These are phyloP conservation scores for Lucifuga dentata DNA, from an alignment of 2,113 vertebrate species.

Conservation along the genomic window DNA sequence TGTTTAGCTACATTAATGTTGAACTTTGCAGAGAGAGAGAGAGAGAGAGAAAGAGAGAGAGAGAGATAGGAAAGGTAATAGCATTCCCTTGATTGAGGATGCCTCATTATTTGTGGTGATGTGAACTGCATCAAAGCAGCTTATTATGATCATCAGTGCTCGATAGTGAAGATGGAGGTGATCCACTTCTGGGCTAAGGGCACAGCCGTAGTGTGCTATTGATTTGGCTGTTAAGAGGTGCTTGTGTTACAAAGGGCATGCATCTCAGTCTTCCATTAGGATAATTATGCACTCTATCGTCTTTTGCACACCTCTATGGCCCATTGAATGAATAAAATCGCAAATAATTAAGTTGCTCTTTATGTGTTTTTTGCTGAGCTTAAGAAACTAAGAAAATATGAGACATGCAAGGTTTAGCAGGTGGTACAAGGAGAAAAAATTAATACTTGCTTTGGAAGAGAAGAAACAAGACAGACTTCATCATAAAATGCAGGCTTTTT, in stretches of 20 bases:
- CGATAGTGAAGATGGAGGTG: slow-evolving; percentile 72
- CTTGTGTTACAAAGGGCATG: slow-evolving; percentile 80
- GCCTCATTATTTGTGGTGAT: slow-evolving; percentile 77
- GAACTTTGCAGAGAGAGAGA: slow-evolving; percentile 48
- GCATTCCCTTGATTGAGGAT: slow-evolving; percentile 65
- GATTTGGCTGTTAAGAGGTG: slow-evolving; percentile 82
- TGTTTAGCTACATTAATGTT: slow-evolving; percentile 60
- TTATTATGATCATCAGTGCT: slow-evolving; percentile 81
- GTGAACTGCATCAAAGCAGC: slow-evolving; percentile 75
- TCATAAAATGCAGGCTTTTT: slow-evolving; percentile 16
- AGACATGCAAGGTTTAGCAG: slow-evolving; percentile 21
- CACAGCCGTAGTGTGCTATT: slow-evolving; percentile 73
- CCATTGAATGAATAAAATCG: slow-evolving; percentile 74
- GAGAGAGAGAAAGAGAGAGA: slow-evolving; percentile 33
- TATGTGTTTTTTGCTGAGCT: slow-evolving; percentile 50
- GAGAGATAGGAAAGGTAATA: slow-evolving; percentile 59
- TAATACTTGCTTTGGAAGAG: slow-evolving; percentile 3
- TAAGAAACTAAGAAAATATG: slow-evolving; percentile 38
- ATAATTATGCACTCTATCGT: slow-evolving; percentile 79
- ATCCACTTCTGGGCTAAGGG: slow-evolving; percentile 73
- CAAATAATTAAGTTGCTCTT: slow-evolving; percentile 78
- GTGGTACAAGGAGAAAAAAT: slow-evolving; percentile 11
- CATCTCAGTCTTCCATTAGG: slow-evolving; percentile 81
- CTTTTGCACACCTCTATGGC: slow-evolving; percentile 70
- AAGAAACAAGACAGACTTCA: slow-evolving; percentile 1